Conservation (phyloP, 2,113 vertebrate genomes). For the Strix uralensis region DNA sequence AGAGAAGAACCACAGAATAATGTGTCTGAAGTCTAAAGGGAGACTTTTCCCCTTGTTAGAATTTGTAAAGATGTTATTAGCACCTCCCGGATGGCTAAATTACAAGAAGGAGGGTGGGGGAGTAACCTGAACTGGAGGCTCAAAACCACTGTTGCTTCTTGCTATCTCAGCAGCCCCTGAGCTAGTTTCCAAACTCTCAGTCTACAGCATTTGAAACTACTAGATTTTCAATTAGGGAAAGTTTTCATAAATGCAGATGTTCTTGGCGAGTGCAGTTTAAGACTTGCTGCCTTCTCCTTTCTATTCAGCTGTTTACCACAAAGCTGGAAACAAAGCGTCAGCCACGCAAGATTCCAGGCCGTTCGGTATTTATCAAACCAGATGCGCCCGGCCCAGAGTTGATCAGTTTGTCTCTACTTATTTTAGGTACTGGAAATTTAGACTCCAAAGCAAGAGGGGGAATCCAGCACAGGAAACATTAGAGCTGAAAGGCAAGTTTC, state of each 20-base stretch:
- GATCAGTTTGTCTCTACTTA: not conserved
- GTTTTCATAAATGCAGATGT: constrained; percentile 48
- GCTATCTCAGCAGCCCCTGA: constrained; percentile 9
- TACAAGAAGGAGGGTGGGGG: not conserved
- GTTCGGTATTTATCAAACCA: not conserved
- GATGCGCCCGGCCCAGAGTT: not conserved
- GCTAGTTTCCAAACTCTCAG: constrained; percentile 12
- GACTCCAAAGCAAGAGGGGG: not conserved
- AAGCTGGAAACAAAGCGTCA: constrained; percentile 9
- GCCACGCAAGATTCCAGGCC: not conserved
- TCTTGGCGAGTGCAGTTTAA: not conserved
- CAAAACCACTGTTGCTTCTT: not conserved
- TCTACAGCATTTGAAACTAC: constrained; percentile 45
- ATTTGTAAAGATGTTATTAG: not conserved
- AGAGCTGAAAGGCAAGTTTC: not conserved
- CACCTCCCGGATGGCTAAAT: not conserved
- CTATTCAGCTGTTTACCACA: constrained; percentile 47
- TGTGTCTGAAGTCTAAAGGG: not conserved
- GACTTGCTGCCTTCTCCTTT: constrained; percentile 7
- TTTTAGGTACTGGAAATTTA: not conserved
- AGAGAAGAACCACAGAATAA: constrained; percentile 3
- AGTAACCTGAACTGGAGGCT: not conserved
- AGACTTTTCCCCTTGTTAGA: not conserved
- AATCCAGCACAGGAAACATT: not conserved
- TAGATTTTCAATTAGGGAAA: constrained; percentile 51